Conservation (phyloP, 2,888 invertebrate species). For the Apoda limacodes region DNA sequence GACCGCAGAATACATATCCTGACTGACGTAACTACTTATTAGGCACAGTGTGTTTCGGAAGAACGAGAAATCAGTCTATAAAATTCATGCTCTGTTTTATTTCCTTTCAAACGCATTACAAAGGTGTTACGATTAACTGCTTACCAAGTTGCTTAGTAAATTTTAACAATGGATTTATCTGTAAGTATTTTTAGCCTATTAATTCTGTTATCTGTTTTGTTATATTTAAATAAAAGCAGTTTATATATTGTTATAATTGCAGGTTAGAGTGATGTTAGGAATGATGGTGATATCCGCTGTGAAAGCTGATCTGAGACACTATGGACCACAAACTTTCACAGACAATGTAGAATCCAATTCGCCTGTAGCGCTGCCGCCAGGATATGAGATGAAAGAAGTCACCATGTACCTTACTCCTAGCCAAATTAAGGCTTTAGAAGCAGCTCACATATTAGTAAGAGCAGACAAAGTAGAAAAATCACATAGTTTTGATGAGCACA, state of each 20-base stretch:
- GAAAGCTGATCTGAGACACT: conserved; percentile 27
- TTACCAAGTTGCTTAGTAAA: conserved; percentile 8
- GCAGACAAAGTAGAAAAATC: conserved; percentile 11
- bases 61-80: too few species aligned
- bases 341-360: conserved; percentile 6
- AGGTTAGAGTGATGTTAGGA: conserved; percentile 32
- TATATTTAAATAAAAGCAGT: conserved; percentile 1
- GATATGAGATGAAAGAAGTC: conserved; percentile 37
- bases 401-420: conserved; percentile 45
- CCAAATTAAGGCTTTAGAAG: conserved; percentile 40
- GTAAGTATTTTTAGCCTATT: conserved; percentile 26
- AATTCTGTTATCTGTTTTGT: not conserved
- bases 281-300: conserved; percentile 24
- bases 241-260: conserved; percentile 23
- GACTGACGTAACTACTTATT: too few species aligned
- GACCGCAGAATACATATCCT: too few species aligned
- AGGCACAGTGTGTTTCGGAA: too few species aligned
- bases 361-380: conserved; percentile 3
- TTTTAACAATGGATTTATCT: conserved; percentile 32
- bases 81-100: conserved; percentile 33
- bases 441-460: conserved; percentile 23
- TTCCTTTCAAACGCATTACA: conserved; percentile 31
- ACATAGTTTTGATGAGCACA: not conserved
- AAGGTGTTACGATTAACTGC: conserved; percentile 21
- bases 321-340: conserved; percentile 30